Conservation (phyloP, 2,113 vertebrate species). For the Mirounga angustirostris region DNA sequence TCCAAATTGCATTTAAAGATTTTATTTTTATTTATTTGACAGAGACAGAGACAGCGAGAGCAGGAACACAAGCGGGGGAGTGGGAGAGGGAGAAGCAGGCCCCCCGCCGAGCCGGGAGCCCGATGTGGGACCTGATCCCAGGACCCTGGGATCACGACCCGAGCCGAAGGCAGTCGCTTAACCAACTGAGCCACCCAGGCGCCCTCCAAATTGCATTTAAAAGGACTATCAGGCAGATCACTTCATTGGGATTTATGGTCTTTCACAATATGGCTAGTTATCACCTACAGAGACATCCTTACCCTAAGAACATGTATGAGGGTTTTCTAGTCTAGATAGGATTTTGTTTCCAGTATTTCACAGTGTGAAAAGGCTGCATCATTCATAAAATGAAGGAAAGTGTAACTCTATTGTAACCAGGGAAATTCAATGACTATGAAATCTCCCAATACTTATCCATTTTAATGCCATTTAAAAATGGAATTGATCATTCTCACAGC, state of each 20-base stretch:
- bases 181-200: no score
- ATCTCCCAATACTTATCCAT: neutral
- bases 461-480: neutral
- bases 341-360: slow-evolving; percentile 5
- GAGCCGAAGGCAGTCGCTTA: no score
- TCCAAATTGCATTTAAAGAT: neutral
- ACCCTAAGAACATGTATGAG: neutral
- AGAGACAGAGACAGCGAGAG: no score
- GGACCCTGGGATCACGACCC: no score
- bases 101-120: no score
- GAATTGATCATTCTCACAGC: neutral
- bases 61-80: no score
- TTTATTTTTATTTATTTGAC: no score
- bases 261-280: neutral
- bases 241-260: neutral
- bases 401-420: neutral
- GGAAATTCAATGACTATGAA: neutral
- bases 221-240: neutral
- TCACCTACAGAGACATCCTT: neutral
- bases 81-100: no score
- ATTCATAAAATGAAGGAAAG: slow-evolving; percentile 2
- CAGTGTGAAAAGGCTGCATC: neutral
- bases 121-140: no score
- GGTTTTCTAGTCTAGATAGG: neutral
- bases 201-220: neutral